These are phyloP conservation scores for Stomatorhinus walkeri DNA, from an alignment of 2,797 vertebrate species.

Conservation along the genomic window DNA sequence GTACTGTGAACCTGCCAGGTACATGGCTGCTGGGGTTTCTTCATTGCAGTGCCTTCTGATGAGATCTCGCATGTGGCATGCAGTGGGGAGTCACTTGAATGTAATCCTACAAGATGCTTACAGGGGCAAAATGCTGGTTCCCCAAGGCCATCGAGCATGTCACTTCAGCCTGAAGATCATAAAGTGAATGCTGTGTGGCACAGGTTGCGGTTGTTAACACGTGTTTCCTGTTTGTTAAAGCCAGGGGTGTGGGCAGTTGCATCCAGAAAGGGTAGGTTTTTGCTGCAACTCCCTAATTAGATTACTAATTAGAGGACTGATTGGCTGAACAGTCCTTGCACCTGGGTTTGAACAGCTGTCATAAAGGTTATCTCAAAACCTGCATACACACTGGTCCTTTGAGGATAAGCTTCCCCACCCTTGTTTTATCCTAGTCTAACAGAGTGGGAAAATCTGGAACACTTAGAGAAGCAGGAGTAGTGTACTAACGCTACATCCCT, in stretches of 20 bases:
- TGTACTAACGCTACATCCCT: not conserved
- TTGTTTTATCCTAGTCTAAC: not conserved
- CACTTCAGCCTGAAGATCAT: not conserved
- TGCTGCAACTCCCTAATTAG: not conserved
- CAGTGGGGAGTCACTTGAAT: not conserved
- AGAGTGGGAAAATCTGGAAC: not conserved
- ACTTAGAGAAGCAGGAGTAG: not conserved
- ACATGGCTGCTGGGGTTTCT: not conserved
- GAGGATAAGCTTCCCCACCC: not conserved
- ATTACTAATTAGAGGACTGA: not conserved
- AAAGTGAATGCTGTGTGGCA: not conserved
- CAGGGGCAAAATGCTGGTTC: not conserved
- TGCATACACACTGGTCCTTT: not conserved
- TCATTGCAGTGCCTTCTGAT: not conserved
- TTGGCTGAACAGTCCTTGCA: not conserved
- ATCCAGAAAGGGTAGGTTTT: not conserved
- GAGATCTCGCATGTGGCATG: not conserved
- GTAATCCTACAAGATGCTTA: not conserved
- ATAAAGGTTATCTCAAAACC: not conserved
- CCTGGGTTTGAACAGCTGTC: not conserved
- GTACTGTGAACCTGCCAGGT: not conserved
- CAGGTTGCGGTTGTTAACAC: not conserved
- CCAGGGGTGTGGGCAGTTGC: not conserved
- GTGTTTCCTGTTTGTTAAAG: not conserved
- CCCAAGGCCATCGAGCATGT: not conserved